Evolutionary conservation across 2,797 vertebrate genomes (phyloP).

Genomic region (Sarcophilus harrisii): DNA sequence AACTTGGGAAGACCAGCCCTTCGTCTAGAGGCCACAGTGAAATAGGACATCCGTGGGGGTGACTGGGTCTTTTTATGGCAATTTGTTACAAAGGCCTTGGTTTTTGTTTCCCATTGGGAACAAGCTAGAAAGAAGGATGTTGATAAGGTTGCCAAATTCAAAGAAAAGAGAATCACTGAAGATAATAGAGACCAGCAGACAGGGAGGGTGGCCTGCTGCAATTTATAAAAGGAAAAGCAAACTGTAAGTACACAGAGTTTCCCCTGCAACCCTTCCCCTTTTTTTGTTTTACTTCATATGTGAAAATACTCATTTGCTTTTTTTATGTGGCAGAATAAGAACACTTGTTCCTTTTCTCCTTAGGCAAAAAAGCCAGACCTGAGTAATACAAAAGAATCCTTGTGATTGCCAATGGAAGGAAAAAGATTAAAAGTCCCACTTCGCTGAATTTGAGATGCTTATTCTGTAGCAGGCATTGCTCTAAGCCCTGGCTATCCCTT

Average conservation of each 20-base stretch:
- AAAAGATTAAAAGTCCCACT: not conserved
- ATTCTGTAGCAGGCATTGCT: not conserved
- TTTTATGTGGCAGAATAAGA: not conserved
- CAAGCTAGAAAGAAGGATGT: too few species aligned
- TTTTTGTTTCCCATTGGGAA: too few species aligned
- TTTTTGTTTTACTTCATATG: not conserved
- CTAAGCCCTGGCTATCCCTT: too few species aligned
- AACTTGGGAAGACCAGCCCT: not conserved
- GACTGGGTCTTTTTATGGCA: too few species aligned
- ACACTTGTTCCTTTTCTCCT: not conserved
- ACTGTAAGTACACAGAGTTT: too few species aligned
- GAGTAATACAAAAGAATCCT: not conserved
- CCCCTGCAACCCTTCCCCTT: too few species aligned
- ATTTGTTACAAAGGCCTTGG: not conserved
- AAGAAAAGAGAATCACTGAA: too few species aligned
- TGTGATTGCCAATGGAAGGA: not conserved
- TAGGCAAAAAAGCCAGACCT: not conserved
- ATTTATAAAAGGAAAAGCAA: too few species aligned
- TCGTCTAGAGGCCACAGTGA: not conserved
- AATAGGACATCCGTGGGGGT: too few species aligned
- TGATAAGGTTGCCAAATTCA: too few species aligned
- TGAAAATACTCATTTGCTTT: not conserved
- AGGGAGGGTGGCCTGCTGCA: too few species aligned
- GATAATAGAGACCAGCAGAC: too few species aligned
- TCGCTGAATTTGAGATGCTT: not conserved